These are phyloP conservation scores for Pelobates cultripes DNA, from an alignment of 2,797 vertebrate species.

Conservation along the genomic window DNA sequence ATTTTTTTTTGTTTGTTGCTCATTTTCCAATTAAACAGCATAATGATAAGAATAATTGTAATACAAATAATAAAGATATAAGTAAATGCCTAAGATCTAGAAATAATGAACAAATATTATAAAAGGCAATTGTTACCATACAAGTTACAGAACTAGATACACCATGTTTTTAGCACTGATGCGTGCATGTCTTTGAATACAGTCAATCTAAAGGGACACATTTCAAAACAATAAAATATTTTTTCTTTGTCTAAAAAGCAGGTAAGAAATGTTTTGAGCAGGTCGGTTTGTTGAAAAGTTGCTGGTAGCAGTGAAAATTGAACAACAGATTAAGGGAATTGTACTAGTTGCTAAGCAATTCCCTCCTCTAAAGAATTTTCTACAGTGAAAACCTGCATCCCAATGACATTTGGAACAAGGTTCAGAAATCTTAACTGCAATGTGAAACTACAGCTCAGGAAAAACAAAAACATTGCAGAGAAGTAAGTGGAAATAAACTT, in stretches of 20 bases:
- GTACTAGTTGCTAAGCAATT: conserved; percentile 52
- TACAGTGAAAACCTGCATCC: conserved; percentile 21
- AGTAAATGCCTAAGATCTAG: no score
- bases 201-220: not conserved
- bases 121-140: no score
- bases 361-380: conserved; percentile 37
- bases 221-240: not conserved
- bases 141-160: no score
- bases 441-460: not conserved
- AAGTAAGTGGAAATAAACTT: not conserved
- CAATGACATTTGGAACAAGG: conserved; percentile 29
- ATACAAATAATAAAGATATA: no score
- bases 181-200: not conserved
- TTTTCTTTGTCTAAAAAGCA: not conserved
- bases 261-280: conserved; percentile 14
- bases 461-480: not conserved
- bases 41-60: no score
- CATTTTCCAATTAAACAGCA: no score
- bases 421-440: not conserved
- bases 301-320: conserved; percentile 31
- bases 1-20: no score
- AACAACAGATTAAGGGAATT: conserved; percentile 33
- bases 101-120: no score
- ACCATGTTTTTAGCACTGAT: no score
- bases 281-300: conserved; percentile 29